phyloP scores from a whole-genome alignment of 2,797 vertebrate species.

The Arvicola amphibius region DNA sequence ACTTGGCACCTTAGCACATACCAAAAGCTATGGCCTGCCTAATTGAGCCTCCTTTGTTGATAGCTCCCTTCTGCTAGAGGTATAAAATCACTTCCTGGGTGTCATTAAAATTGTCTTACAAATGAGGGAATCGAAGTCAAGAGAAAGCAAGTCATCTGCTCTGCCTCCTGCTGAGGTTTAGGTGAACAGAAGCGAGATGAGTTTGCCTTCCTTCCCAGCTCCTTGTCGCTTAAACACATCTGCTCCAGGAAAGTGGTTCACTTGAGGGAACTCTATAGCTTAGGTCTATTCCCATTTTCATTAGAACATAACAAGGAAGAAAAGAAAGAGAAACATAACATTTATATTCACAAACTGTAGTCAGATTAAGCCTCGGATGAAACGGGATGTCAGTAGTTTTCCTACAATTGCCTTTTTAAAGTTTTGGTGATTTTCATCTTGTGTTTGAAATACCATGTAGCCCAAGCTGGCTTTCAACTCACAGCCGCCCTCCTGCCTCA shows the following conservation, averaged over 20 bases:
- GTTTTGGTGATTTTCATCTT: background rate
- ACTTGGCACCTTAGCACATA: constrained; percentile 20
- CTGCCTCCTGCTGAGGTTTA: background rate
- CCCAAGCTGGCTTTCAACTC: background rate
- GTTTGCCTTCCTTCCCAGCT: background rate
- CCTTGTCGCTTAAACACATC: background rate
- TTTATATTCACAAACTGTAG: background rate
- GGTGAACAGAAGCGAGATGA: background rate
- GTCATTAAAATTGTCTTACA: constrained; percentile 41
- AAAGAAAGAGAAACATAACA: background rate
- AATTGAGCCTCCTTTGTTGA: constrained; percentile 39
- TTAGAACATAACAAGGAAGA: background rate
- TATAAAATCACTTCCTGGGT: constrained; percentile 39
- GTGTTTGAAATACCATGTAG: background rate
- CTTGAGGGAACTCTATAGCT: background rate
- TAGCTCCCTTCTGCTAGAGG: constrained; percentile 38
- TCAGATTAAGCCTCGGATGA: background rate
- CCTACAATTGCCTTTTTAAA: background rate
- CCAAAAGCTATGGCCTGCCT: constrained; percentile 46
- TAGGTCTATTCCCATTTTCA: constrained; percentile 17
- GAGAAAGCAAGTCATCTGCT: background rate
- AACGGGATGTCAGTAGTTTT: background rate
- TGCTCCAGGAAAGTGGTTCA: background rate
- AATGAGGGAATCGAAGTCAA: background rate
- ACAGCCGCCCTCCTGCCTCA: background rate